Conservation (phyloP, 2,888 invertebrate genomes). For the Sceliomorpha sp. region DNA sequence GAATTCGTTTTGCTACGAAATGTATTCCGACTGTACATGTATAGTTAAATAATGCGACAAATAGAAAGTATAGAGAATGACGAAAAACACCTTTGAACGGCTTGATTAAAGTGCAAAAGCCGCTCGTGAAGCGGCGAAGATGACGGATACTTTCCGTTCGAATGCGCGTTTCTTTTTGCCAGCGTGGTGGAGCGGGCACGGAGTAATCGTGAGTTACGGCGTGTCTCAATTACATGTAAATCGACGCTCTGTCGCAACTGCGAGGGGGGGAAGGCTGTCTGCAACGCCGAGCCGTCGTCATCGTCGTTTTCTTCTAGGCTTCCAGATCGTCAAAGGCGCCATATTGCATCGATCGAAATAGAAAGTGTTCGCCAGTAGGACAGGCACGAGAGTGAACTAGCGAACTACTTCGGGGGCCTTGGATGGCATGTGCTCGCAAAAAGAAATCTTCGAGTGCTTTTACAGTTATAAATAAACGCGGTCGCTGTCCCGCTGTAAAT, state of each 20-base stretch:
- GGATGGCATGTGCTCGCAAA: slow-evolving; percentile 70
- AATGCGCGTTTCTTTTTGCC: no score
- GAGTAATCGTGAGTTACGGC: no score
- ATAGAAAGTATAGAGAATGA: no score
- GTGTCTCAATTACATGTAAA: neutral
- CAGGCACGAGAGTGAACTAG: slow-evolving; percentile 5
- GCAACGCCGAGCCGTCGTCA: no score
- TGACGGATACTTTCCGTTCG: no score
- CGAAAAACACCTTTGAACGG: no score
- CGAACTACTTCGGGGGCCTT: slow-evolving; percentile 67
- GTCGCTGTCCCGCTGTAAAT: slow-evolving; percentile 31
- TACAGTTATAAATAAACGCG: slow-evolving; percentile 64
- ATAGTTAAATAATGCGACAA: no score
- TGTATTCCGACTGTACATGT: no score
- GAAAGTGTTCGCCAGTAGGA: slow-evolving; percentile 31
- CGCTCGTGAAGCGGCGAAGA: no score
- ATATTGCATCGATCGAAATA: slow-evolving; percentile 16
- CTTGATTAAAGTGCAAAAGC: no score
- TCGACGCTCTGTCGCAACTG: neutral
- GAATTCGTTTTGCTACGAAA: no score
- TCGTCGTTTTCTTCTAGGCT: neutral
- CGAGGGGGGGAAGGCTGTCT: slow-evolving; percentile 5
- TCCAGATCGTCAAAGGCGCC: neutral
- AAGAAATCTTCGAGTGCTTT: slow-evolving; percentile 68
- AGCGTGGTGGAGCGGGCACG: no score